Evolutionary conservation across 2,888 invertebrate genomes (phyloP), one percentile per base, ranked within the genome.

Genomic region (Drosophila parthenogenetica): DNA sequence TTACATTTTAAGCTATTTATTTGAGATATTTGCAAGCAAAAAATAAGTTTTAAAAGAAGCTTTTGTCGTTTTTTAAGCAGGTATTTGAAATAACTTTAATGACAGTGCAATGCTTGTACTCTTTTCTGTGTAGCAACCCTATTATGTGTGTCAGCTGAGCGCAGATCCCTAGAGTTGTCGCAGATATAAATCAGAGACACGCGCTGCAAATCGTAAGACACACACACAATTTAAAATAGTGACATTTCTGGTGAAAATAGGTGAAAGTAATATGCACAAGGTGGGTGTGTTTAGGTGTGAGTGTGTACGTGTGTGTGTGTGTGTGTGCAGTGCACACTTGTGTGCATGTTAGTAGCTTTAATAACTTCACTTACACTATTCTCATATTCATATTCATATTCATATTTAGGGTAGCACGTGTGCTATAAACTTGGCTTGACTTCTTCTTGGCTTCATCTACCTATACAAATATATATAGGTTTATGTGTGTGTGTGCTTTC

Each of bases 311-410:
- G 32, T 37, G 48, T 13, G 22, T 10, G 13, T 7, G 35, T 22
- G 37, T 39, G 40, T 37, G 50, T 63, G 57, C 70, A 32, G 35
- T 69, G 57, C 55, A 61, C 55, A 51, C 61, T 72, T 67, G 49
- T 75, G 63, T 68, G 76, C 72, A 54, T 55, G 57, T 43, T 69
- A 77, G 82, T 46, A 63, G 60, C 78, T 83, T 79, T 86, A 86
- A 83, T 83, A 86, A 83, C 83, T 86, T 83, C 74, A 79, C 84
- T 86, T 79, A 74, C 79, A 86, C 87, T 81, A 74, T 74, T 79
- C 80, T 70, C 35, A 10, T 68, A 75, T 72, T 75, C 68, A 71
- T 71, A 73, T 73, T 76, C 72, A 73, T 61, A 71, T 71, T 74
- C 62, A 67, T 71, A 75, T 69, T 66, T 39, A 29, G 69, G 66